Conservation (phyloP, 2,797 vertebrate species). For the Astyanax mexicanus region DNA sequence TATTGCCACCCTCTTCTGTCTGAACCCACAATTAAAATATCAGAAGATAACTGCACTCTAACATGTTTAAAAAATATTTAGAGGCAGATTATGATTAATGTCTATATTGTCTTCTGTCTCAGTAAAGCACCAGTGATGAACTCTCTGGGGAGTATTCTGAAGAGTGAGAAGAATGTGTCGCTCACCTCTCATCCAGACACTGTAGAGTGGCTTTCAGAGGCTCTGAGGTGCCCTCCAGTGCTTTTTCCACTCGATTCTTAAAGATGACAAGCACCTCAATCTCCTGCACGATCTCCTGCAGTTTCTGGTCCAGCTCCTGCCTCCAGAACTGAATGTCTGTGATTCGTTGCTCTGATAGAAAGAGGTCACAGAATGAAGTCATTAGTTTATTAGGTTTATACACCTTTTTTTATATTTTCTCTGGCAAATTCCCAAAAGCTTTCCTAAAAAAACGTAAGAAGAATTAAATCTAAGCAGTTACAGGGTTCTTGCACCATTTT, state of each 20-base stretch:
- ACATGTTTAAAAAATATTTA: not conserved
- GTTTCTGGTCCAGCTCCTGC: conserved; percentile 85
- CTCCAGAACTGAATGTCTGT: conserved; percentile 89
- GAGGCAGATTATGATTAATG: not conserved
- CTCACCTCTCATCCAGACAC: conserved; percentile 88
- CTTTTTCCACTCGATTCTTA: conserved; percentile 81
- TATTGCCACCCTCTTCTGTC: conserved; percentile 79
- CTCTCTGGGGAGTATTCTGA: not conserved
- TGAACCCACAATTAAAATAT: conserved; percentile 56
- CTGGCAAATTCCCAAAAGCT: too few species aligned
- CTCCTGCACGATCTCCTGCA: conserved; percentile 83
- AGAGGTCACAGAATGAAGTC: not conserved
- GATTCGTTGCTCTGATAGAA: conserved; percentile 83
- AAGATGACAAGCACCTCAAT: conserved; percentile 78
- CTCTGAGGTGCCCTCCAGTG: conserved; percentile 80
- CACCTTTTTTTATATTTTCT: too few species aligned
- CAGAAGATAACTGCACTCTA: not conserved
- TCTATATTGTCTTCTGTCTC: too few species aligned
- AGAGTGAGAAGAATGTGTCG: not conserved
- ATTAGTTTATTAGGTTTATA: too few species aligned
- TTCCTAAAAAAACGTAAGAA: too few species aligned
- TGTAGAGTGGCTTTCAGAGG: conserved; percentile 77
- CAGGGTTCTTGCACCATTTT: too few species aligned
- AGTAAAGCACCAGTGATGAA: too few species aligned
- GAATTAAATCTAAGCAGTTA: too few species aligned